Base-by-base conservation (phyloP, 2,888 invertebrate species). In the Leptopterna dolabrata region DNA sequence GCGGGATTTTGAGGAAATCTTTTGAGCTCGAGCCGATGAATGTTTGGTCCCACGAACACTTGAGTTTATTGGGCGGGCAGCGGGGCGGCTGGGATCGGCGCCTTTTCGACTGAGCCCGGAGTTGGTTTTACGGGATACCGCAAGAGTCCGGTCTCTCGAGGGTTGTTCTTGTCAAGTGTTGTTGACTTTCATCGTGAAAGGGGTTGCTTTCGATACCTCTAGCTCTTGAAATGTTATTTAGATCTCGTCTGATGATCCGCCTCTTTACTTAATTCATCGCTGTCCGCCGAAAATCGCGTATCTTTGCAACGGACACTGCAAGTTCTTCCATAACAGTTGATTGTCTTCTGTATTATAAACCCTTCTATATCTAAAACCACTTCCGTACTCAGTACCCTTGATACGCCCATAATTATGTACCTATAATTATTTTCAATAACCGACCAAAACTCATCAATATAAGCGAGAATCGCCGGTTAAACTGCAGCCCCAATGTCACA, bases 131-230 rank as follows among this genome's bases (percentile, higher is more conserved):
- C 63, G 63, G 63, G 63, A 63, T n/a, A 51, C 63, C 55, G 19
- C 19, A 16, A 14, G n/a, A n/a, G 55, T 19, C 7, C 55, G 1
- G 14, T 55, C 19, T 55, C 55, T 63, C 63, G 24, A 63, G 63
- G 63, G 63, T 63, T 63, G 63, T 24, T 63, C 63, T 63, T 63
- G 63, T 63, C 63, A 63, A 63, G 63, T 63, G 63, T 63, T 63
- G 63, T 63, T 63, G 63, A 63, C 24, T 24, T 27, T 63, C 63
- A 7, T 55, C 55, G 7, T 55, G 55, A 19, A 55, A 19, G 55
- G 3, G 45, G 24, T 27, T 24, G 63, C 24, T 63, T 63, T 63
- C 63, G 24, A 63, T 63, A 24, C 24, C 63, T 63, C 63, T 24
- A 19, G 63, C 24, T 24, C 63, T 63, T 63, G 24, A 63, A 24